These are phyloP conservation scores for Odontomyia ornata DNA, from an alignment of 2,888 invertebrate species.

Conservation along the genomic window DNA sequence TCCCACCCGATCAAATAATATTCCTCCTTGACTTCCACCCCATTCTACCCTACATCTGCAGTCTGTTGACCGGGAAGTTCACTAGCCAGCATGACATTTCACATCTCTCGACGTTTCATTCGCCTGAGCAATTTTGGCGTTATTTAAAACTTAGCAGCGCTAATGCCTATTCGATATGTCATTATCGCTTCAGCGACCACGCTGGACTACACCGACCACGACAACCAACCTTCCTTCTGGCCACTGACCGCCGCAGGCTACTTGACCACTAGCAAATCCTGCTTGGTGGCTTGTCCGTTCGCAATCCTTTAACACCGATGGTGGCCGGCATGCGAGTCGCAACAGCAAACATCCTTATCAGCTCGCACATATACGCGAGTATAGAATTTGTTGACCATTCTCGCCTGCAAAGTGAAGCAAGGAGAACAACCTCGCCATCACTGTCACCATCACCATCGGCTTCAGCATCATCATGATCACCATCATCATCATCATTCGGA, in stretches of 20 bases:
- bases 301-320: not conserved
- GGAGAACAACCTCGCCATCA: not conserved
- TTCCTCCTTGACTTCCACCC: not conserved
- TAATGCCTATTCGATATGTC: slow-evolving; percentile 23
- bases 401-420: not conserved
- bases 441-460: not conserved
- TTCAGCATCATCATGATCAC: not conserved
- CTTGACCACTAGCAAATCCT: not conserved
- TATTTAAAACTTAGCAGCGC: slow-evolving; percentile 1
- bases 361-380: not conserved
- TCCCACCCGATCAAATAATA: too few relatives aligned
- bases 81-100: not conserved
- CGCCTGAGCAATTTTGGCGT: not conserved
- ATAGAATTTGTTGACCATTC: not conserved
- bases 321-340: not conserved
- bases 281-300: not conserved
- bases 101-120: not conserved
- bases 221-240: slow-evolving; percentile 4
- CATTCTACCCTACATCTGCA: not conserved
- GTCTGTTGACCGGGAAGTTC: not conserved
- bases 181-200: slow-evolving; percentile 21
- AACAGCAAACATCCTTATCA: not conserved
- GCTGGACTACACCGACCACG: not conserved
- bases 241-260: not conserved
- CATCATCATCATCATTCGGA: not conserved